Base-by-base conservation (phyloP, 2,113 vertebrate species). In the Anarrhichthys ocellatus region DNA sequence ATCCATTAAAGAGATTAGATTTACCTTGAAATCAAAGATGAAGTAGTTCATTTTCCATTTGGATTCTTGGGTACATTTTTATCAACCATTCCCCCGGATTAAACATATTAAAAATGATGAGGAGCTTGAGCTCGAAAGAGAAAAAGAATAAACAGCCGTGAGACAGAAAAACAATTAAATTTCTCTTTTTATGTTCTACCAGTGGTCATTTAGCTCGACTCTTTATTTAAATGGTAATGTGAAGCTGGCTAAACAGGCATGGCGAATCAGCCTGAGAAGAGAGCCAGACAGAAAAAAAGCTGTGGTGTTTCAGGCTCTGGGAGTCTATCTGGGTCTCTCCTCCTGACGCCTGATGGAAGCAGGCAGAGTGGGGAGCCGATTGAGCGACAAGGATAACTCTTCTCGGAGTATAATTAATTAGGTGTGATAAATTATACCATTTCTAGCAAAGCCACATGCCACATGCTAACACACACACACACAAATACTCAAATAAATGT, bases 361-460 rank as follows among this genome's bases (percentile, higher is more conserved):
- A 88, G 59, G 65, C 83, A 86, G 85, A 87, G 87, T 81, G 83
- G 48, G 76, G 80, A 87, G 89, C 82, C 67, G 83, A 92, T 72
- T 89, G 84, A 87, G 81, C 48, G 78, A 94, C 92, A 93, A 95
- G 93, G 93, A 95, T 94, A 84, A 89, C 92, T 91, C 87, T 94
- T 92, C 89, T 92, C 90, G 73, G 94, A 96, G 48, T 58, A 95
- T 96, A 95, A 96, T 96, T 96, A 96, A 96, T 96, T 95, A 94
- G 94, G 92, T 93, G 88, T 91, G 90, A 95, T 95, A 94, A 96
- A 96, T 96, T 94, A 95, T 95, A 95, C 91, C 90, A 93, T 95
- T 96, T 93, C 93, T 83, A 94, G 93, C 75, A 82, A 85, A 79
- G 68, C 59, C 20, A 72, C 38, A 27, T 76, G 59, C 56, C 56